Conservation (phyloP, 2,113 vertebrate species). For the Platycercus adscitus region DNA sequence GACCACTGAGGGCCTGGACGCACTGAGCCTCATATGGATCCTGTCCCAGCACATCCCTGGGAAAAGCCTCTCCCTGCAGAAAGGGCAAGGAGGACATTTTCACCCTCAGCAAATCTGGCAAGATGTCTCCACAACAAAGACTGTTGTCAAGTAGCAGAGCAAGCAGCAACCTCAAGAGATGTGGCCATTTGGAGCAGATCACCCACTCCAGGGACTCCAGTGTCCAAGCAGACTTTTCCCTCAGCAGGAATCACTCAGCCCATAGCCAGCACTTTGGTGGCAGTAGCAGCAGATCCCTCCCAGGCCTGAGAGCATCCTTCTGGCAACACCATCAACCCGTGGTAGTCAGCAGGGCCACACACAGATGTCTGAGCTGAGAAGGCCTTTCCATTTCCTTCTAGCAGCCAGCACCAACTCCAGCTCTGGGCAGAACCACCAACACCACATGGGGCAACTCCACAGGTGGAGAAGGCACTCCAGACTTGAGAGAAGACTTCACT, state of each 20-base stretch:
- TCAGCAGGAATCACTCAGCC: neutral
- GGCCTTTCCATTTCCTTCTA: neutral
- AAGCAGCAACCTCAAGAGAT: neutral
- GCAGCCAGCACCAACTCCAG: neutral
- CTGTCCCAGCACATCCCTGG: neutral
- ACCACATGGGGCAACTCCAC: neutral
- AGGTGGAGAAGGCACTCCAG: neutral
- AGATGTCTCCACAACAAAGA: neutral
- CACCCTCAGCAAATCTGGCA: neutral
- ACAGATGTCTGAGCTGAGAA: neutral
- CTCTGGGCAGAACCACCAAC: neutral
- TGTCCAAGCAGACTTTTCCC: neutral
- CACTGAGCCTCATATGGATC: neutral
- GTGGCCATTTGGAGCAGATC: neutral
- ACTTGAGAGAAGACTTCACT: neutral
- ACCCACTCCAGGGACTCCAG: neutral
- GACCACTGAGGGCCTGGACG: neutral
- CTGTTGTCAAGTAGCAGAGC: neutral
- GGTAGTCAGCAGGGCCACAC: neutral
- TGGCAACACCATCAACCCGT: neutral
- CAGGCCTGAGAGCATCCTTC: neutral
- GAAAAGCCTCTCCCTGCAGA: neutral
- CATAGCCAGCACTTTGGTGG: neutral
- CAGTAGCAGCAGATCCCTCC: neutral
- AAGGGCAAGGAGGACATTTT: rapidly evolving